Percentiles rank a stretch among this genome's conserved stretches.
These are phyloP conservation scores for Fabriciana adippe DNA, from an alignment of 2,888 invertebrate genomes.

Conservation along the genomic window DNA sequence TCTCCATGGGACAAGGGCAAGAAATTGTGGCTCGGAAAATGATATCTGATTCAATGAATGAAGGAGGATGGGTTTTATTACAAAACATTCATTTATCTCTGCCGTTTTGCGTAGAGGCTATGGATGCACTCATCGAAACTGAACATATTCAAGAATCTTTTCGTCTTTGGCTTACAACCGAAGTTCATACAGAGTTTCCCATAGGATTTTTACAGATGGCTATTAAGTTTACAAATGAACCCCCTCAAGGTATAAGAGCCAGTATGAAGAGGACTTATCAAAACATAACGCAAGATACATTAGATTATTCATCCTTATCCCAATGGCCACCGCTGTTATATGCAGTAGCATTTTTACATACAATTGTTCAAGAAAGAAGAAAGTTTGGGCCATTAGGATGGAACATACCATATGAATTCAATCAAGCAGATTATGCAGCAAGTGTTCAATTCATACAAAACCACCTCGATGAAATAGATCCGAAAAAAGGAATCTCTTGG, in stretches of 20 bases:
- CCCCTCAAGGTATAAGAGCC: slow-evolving; percentile 95
- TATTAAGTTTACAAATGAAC: slow-evolving; percentile 98
- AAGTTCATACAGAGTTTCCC: slow-evolving; percentile 96
- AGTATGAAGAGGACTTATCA: slow-evolving; percentile 97
- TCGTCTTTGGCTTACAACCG: slow-evolving; percentile 96
- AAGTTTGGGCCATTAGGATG: slow-evolving; percentile 98
- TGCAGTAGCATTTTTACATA: slow-evolving; percentile 96
- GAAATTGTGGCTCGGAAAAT: slow-evolving; percentile 92
- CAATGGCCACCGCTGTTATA: slow-evolving; percentile 98
- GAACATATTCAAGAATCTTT: slow-evolving; percentile 92
- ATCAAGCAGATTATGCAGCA: slow-evolving; percentile 97
- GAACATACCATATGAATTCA: slow-evolving; percentile 98
- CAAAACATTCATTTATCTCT: slow-evolving; percentile 98
- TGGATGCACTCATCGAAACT: slow-evolving; percentile 93
- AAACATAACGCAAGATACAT: slow-evolving; percentile 92
- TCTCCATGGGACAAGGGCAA: slow-evolving; percentile 99
- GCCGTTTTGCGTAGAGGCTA: slow-evolving; percentile 95
- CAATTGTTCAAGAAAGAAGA: slow-evolving; percentile 95
- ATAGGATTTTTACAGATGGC: slow-evolving; percentile 94
- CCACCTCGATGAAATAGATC: slow-evolving; percentile 97
- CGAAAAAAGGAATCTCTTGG: slow-evolving; percentile 98
- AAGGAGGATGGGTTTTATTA: slow-evolving; percentile 95
- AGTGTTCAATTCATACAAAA: slow-evolving; percentile 98
- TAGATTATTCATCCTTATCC: slow-evolving; percentile 94
- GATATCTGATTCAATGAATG: slow-evolving; percentile 89